A percentile compares a stretch with the other conserved stretches of the same genome.
Evolutionary conservation across 2,113 vertebrate species (phyloP).

Genomic region (Larimichthys polyactis): DNA sequence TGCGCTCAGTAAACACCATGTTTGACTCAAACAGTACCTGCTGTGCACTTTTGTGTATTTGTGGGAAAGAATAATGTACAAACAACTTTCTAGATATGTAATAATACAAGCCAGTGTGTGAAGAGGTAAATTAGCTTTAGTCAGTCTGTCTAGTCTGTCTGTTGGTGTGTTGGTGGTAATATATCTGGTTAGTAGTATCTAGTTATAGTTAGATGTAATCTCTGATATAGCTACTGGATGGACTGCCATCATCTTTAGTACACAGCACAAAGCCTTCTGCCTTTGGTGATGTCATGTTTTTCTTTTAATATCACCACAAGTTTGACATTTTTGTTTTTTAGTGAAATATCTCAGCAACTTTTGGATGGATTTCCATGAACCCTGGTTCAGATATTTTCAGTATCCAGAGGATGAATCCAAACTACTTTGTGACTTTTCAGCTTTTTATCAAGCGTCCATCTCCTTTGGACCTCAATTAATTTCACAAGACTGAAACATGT

Average conservation of each 20-base stretch:
- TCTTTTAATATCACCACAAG: not conserved
- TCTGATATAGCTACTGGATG: not conserved
- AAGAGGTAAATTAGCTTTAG: not conserved
- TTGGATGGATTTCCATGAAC: not conserved
- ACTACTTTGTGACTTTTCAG: no score
- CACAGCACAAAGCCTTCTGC: no score
- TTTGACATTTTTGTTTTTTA: not conserved
- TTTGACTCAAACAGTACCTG: not conserved
- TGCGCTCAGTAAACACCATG: not conserved
- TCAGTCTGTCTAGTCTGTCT: not conserved
- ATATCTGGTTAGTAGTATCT: not conserved
- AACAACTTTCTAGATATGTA: not conserved
- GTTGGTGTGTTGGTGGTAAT: not conserved
- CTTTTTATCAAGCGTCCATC: no score
- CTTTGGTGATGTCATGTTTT: no score
- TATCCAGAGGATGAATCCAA: not conserved
- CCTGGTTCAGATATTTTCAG: not conserved
- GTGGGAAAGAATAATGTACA: not conserved
- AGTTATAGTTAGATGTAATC: not conserved
- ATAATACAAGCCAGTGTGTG: not conserved
- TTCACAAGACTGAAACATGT: no score
- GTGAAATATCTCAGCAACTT: not conserved
- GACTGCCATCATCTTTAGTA: no score
- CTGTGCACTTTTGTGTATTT: conserved; percentile 3
- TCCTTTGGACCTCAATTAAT: no score